A percentile compares a stretch with the other conserved stretches of the same genome.
phyloP scores from a whole-genome alignment of 1,140 invertebrate genomes.

The Phymorhynchus buccinoides region DNA sequence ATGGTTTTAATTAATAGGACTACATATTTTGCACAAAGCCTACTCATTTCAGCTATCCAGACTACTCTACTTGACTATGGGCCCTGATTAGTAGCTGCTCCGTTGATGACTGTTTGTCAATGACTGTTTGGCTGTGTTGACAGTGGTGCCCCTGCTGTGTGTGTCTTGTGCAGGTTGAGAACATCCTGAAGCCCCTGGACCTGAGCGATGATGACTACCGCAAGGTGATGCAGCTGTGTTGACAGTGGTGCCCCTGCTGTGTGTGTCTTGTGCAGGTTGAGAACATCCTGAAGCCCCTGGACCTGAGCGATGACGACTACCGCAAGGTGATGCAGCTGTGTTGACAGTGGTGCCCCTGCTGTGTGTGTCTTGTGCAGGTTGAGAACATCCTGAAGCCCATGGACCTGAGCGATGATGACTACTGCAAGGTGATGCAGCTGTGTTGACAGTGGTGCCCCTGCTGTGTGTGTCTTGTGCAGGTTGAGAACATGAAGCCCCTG shows the following conservation, averaged over 20 bases:
- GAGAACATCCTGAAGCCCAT: constrained; percentile 89
- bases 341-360: too few relatives aligned
- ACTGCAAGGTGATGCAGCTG: constrained; percentile 84
- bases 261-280: constrained; percentile 87
- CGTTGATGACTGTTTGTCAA: too few relatives aligned
- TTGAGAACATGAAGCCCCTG: constrained; percentile 90
- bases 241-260: too few relatives aligned
- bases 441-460: too few relatives aligned
- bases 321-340: constrained; percentile 83
- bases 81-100: too few relatives aligned
- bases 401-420: constrained; percentile 85
- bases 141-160: too few relatives aligned
- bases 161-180: constrained; percentile 87
- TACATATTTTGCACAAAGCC: too few relatives aligned
- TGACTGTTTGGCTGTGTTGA: too few relatives aligned
- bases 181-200: constrained; percentile 88
- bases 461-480: too few relatives aligned
- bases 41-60: too few relatives aligned
- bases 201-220: constrained; percentile 86
- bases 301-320: constrained; percentile 86
- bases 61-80: too few relatives aligned
- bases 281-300: constrained; percentile 88
- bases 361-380: constrained; percentile 80
- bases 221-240: constrained; percentile 83
- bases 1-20: too few relatives aligned